phyloP scores from a whole-genome alignment of 2,797 vertebrate genomes.

The Eospalax fontanierii region DNA sequence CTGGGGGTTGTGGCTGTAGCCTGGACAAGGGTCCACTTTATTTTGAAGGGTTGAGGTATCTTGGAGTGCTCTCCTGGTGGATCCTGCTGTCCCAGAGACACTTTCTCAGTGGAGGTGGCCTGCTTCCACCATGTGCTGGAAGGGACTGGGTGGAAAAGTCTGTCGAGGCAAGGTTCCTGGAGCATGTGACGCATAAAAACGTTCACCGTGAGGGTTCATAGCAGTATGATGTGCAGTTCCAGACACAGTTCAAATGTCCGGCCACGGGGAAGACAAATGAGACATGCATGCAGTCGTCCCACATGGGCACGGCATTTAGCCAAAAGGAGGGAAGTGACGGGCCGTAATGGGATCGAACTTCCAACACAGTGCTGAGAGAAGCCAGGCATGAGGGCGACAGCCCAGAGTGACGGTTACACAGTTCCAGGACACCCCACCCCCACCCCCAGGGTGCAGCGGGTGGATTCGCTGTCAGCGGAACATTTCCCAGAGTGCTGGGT shows the following conservation, averaged over 20 bases:
- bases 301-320: too few species aligned
- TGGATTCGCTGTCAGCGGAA: not conserved
- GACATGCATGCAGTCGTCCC: not conserved
- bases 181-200: not conserved
- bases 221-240: not conserved
- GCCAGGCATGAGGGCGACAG: not conserved
- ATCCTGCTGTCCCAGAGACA: not conserved
- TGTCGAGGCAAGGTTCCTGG: not conserved
- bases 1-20: accelerated
- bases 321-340: not conserved
- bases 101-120: accelerated
- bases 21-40: accelerated
- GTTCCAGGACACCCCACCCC: not conserved
- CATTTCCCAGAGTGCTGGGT: not conserved
- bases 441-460: too few species aligned
- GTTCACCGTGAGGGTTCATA: not conserved
- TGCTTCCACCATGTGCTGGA: accelerated
- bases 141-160: accelerated
- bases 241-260: not conserved
- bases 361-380: not conserved
- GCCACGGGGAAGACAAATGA: too few species aligned
- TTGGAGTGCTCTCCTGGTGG: accelerated
- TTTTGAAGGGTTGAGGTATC: not conserved
- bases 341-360: not conserved
- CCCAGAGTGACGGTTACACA: not conserved